These are phyloP conservation scores for Scopus umbretta DNA, from an alignment of 2,113 vertebrate genomes.

Conservation along the genomic window DNA sequence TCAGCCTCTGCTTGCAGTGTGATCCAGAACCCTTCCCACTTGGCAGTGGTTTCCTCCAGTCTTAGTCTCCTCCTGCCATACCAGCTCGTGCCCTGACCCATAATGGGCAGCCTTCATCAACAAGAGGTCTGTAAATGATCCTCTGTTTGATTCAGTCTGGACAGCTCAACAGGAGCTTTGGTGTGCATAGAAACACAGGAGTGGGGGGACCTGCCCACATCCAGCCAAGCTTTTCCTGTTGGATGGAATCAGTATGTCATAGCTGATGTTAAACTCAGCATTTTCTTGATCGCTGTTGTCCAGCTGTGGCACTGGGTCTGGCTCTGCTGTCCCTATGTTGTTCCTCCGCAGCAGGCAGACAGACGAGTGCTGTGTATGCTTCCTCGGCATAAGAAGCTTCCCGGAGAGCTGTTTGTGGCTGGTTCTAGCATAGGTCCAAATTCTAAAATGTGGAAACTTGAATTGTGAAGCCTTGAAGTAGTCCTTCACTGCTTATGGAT, in stretches of 20 bases:
- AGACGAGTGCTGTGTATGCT: background rate
- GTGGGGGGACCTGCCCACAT: background rate
- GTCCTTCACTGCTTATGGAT: background rate
- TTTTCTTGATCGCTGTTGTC: background rate
- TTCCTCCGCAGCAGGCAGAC: background rate
- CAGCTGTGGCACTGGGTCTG: background rate
- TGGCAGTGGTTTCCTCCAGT: background rate
- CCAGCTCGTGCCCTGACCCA: background rate
- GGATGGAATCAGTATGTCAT: background rate
- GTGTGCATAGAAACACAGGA: background rate
- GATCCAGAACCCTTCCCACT: background rate
- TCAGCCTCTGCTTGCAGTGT: accelerated
- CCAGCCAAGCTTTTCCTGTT: background rate
- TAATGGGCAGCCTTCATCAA: background rate
- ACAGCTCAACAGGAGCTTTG: background rate
- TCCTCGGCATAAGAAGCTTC: background rate
- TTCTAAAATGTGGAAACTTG: background rate
- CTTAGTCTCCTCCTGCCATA: background rate
- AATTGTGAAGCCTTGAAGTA: background rate
- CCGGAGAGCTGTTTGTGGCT: background rate
- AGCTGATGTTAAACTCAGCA: background rate
- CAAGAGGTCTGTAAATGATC: background rate
- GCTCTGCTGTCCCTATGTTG: background rate
- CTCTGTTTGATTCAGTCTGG: accelerated
- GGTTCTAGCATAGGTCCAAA: background rate